Conservation (phyloP, 2,797 vertebrate genomes). For the Avahi laniger region DNA sequence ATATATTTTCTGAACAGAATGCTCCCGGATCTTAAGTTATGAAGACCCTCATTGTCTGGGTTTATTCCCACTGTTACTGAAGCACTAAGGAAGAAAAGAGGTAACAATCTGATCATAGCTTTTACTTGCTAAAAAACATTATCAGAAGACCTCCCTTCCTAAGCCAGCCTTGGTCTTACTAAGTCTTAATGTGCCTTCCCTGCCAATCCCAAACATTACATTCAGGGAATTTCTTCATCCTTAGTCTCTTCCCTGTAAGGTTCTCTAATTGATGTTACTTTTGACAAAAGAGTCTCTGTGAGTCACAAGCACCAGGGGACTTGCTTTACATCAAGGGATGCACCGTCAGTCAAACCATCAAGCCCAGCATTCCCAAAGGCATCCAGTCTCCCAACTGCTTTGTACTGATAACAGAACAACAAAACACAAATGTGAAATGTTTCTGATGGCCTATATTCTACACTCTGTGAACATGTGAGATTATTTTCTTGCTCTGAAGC, state of each 20-base stretch:
- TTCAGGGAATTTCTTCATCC: not conserved
- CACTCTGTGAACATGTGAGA: not conserved
- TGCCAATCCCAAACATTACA: not conserved
- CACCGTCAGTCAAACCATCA: not conserved
- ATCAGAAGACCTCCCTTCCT: not conserved
- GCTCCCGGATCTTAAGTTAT: not conserved
- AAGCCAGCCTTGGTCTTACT: not conserved
- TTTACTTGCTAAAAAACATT: not conserved
- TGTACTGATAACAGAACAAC: not conserved
- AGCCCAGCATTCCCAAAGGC: not conserved
- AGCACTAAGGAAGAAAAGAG: not conserved
- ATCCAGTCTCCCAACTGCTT: not conserved
- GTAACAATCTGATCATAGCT: not conserved
- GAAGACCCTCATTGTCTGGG: not conserved
- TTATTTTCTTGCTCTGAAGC: constrained; percentile 15
- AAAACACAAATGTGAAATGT: not conserved
- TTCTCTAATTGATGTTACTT: not conserved
- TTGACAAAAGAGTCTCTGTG: not conserved
- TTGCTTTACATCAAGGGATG: not conserved
- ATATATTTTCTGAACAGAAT: not conserved
- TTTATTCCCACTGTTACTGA: not conserved
- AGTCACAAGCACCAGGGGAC: not conserved
- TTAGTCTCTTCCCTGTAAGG: not conserved
- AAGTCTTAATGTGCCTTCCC: not conserved
- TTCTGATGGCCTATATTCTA: not conserved